Conservation (phyloP, 2,113 vertebrate genomes). For the Dasyurus viverrinus region DNA sequence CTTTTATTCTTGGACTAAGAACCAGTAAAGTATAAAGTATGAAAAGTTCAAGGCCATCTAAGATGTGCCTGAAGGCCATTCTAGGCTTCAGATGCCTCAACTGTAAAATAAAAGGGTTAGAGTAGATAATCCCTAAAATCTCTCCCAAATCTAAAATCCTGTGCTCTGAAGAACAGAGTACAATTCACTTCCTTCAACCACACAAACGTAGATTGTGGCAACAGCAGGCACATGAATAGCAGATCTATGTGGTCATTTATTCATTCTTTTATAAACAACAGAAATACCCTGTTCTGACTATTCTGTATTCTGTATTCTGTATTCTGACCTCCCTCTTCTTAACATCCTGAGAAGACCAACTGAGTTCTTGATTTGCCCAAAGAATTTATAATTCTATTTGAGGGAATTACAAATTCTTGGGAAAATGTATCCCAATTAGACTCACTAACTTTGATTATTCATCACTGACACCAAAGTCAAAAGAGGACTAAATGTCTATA, state of each 20-base stretch:
- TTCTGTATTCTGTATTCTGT: no score
- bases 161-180: not conserved
- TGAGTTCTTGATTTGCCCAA: not conserved
- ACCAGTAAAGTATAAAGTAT: not conserved
- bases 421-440: not conserved
- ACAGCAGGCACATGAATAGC: not conserved
- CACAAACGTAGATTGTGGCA: not conserved
- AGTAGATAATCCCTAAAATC: not conserved
- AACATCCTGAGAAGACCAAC: not conserved
- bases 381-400: not conserved
- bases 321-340: no score
- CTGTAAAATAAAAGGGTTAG: not conserved
- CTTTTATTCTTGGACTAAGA: not conserved
- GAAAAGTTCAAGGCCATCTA: not conserved
- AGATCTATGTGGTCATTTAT: not conserved
- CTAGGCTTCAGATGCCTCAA: not conserved
- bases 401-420: not conserved
- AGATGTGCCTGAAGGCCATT: not conserved
- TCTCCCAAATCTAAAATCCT: not conserved
- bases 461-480: not conserved
- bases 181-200: not conserved
- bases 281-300: not conserved
- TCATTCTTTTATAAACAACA: not conserved
- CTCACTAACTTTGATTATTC: not conserved
- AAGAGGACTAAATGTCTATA: slow-evolving; percentile 61